Percentiles rank a stretch among this genome's conserved stretches.
Evolutionary conservation across 2,888 invertebrate species (phyloP).

Genomic region (Podabrus alpinus): DNA sequence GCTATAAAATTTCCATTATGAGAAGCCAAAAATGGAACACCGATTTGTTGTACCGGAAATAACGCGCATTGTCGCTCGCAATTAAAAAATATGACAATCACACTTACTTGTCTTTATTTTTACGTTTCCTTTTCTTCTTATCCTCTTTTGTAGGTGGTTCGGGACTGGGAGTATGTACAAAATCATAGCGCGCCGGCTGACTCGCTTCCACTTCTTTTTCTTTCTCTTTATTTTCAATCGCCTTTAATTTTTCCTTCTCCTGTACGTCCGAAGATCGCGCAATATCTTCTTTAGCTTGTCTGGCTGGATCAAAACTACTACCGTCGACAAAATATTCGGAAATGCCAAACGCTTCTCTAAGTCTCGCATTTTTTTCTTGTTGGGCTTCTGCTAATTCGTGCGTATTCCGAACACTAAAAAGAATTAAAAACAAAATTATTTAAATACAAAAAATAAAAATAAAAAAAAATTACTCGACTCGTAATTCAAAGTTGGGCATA

Average conservation of each 20-base stretch:
- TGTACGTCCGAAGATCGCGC: constrained; percentile 57
- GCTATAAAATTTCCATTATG: background rate
- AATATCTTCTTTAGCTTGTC: constrained; percentile 64
- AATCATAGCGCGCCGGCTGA: constrained; percentile 65
- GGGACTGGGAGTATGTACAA: constrained; percentile 77
- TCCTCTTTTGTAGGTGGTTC: constrained; percentile 52
- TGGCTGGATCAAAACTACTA: constrained; percentile 85
- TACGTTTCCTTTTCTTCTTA: constrained; percentile 66
- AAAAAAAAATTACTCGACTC: background rate
- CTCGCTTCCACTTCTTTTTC: constrained; percentile 57
- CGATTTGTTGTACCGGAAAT: background rate
- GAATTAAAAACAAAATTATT: background rate
- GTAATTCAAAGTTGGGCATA: background rate
- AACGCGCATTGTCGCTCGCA: background rate
- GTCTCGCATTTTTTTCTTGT: constrained; percentile 90
- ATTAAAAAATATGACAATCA: background rate
- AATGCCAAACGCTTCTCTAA: constrained; percentile 94
- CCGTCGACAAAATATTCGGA: constrained; percentile 93
- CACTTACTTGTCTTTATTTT: constrained; percentile 70
- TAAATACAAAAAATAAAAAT: background rate
- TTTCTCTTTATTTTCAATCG: constrained; percentile 54
- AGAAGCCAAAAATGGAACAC: background rate
- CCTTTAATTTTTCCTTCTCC: constrained; percentile 49
- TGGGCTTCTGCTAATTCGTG: constrained; percentile 96
- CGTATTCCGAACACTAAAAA: constrained; percentile 85